phyloP scores from a whole-genome alignment of 2,888 invertebrate genomes.

The Metellina segmentata region DNA sequence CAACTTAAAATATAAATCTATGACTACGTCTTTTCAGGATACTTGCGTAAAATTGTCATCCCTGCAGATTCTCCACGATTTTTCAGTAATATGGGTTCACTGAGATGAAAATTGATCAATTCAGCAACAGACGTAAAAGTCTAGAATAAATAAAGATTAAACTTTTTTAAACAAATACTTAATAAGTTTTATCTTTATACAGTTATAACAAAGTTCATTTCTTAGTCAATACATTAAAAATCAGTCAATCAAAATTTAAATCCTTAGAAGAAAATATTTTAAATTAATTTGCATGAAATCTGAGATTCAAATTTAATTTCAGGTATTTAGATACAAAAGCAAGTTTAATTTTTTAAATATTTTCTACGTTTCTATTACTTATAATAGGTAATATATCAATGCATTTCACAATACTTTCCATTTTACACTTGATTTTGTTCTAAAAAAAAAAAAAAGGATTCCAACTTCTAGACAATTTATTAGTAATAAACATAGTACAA shows the following conservation, averaged over 20 bases:
- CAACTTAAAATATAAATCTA: background rate
- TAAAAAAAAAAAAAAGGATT: too few relatives aligned
- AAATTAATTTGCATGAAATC: background rate
- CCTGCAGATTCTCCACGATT: slow-evolving; percentile 78
- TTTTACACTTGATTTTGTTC: too few relatives aligned
- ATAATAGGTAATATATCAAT: too few relatives aligned
- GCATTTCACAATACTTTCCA: too few relatives aligned
- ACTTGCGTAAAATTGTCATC: slow-evolving; percentile 71
- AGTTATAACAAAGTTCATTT: background rate
- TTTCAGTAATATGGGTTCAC: slow-evolving; percentile 78
- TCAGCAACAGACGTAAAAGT: slow-evolving; percentile 78
- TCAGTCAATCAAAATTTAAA: background rate
- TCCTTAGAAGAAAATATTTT: background rate
- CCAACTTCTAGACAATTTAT: too few relatives aligned
- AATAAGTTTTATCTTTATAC: background rate
- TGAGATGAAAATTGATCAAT: slow-evolving; percentile 78
- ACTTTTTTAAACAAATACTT: too few relatives aligned
- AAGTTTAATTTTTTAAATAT: too few relatives aligned
- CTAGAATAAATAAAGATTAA: slow-evolving; percentile 66
- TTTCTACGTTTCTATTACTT: too few relatives aligned
- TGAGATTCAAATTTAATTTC: background rate
- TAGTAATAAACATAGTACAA: too few relatives aligned
- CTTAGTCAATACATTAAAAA: background rate
- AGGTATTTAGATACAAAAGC: background rate
- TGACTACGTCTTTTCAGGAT: slow-evolving; percentile 54